phyloP scores from a whole-genome alignment of 2,113 vertebrate genomes.

The Cettia cetti region DNA sequence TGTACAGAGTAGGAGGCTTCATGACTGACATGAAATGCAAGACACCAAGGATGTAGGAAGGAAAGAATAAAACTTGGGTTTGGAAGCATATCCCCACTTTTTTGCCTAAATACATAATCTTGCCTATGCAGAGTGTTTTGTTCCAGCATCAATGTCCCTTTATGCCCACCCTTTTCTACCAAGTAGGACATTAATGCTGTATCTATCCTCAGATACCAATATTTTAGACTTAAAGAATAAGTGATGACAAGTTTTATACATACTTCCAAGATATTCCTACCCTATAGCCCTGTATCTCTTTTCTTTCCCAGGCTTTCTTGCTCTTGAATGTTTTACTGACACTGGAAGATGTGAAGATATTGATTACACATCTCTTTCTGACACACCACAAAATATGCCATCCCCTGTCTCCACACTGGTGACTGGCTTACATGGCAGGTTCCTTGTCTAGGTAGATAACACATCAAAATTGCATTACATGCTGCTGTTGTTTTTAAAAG shows the following conservation, averaged over 20 bases:
- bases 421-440: background rate
- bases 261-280: background rate
- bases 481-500: constrained; percentile 28
- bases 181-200: background rate
- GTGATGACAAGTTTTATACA: background rate
- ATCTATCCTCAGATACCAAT: background rate
- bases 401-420: background rate
- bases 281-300: background rate
- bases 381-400: background rate
- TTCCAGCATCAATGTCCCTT: background rate
- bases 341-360: background rate
- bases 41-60: background rate
- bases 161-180: background rate
- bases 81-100: background rate
- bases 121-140: background rate
- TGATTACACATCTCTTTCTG: background rate
- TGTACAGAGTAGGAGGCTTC: background rate
- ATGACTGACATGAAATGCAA: background rate
- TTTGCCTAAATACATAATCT: background rate
- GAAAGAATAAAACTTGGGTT: background rate
- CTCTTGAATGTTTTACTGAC: background rate
- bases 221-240: background rate
- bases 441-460: background rate
- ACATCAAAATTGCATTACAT: background rate
- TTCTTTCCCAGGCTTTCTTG: background rate